Percentiles rank a stretch among this genome's conserved stretches.
These are phyloP conservation scores for Myanophis thanlyinensis DNA, from an alignment of 2,113 vertebrate species.

Conservation along the genomic window DNA sequence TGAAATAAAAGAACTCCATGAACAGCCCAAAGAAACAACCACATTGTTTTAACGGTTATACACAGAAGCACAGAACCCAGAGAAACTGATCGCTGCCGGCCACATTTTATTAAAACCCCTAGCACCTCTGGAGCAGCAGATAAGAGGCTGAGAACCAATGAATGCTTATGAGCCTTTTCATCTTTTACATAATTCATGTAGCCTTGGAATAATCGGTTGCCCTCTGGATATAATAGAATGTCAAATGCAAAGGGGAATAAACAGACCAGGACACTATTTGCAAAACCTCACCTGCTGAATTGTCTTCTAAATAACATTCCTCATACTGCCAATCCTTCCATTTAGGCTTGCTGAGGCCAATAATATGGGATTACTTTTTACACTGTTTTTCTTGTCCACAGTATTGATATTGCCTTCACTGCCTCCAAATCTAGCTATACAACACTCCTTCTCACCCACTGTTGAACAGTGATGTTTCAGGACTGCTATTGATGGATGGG, in stretches of 20 bases:
- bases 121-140: neutral
- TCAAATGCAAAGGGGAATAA: neutral
- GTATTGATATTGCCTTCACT: neutral
- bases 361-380: neutral
- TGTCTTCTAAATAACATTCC: neutral
- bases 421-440: neutral
- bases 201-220: neutral
- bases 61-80: neutral
- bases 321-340: neutral
- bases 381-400: neutral
- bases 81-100: neutral
- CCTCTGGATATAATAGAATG: neutral
- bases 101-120: neutral
- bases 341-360: neutral
- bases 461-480: neutral
- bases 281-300: neutral
- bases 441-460: neutral
- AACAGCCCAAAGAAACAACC: neutral
- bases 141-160: neutral
- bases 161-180: neutral
- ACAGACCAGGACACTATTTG: neutral
- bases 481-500: neutral
- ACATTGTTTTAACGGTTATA: neutral
- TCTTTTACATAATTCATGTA: neutral
- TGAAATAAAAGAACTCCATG: neutral